phyloP scores from a whole-genome alignment of 53 echinoderm and acorn worm species.

The Arbacia lixula region DNA sequence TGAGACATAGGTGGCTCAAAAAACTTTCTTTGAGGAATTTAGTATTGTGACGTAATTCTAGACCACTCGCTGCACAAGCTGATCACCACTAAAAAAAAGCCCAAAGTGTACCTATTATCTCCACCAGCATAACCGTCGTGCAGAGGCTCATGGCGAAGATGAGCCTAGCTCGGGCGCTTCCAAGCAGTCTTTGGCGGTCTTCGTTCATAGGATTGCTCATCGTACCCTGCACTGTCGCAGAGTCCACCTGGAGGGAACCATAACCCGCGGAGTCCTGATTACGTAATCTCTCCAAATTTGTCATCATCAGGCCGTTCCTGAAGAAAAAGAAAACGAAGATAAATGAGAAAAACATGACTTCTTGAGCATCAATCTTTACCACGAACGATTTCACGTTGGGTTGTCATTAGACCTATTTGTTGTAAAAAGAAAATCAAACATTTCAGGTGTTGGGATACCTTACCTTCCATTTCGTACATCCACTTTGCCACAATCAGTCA shows the following conservation, averaged over 20 bases:
- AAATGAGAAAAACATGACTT: background rate
- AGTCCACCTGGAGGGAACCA: background rate
- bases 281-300: slow-evolving; percentile 6
- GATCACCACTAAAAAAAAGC: no score
- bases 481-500: no score
- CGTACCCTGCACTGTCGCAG: background rate
- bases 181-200: background rate
- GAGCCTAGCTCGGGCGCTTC: background rate
- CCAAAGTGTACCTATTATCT: slow-evolving; percentile 3
- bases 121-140: slow-evolving; percentile 8
- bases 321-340: background rate
- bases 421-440: background rate
- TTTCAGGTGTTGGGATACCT: background rate
- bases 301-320: background rate
- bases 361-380: background rate
- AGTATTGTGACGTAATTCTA: no score
- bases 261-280: background rate
- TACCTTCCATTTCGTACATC: no score
- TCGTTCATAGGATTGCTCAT: slow-evolving; percentile 9
- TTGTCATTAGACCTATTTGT: no score
- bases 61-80: no score
- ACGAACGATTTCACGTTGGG: background rate
- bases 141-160: slow-evolving; percentile 28
- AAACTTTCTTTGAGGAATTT: no score
- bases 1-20: no score